Conservation (phyloP, 2,888 invertebrate genomes). For the Erebia ligea region DNA sequence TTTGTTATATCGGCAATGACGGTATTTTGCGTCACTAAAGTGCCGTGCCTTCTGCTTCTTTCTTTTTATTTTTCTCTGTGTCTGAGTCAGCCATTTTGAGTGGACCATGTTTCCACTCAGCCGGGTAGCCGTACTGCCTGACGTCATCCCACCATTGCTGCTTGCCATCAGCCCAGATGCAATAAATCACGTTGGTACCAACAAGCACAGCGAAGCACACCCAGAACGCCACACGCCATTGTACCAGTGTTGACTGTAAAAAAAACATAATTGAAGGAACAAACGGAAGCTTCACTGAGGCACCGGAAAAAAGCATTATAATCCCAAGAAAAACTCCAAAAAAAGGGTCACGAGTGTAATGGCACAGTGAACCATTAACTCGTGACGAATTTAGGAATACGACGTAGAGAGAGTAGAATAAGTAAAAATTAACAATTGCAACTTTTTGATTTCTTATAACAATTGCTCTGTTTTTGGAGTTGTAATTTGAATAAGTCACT, state of each 20-base stretch:
- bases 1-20: too few relatives aligned
- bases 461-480: too few relatives aligned
- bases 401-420: too few relatives aligned
- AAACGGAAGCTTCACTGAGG: neutral
- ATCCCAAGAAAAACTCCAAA: too few relatives aligned
- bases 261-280: conserved; percentile 16
- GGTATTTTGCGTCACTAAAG: conserved; percentile 32
- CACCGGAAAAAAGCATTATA: too few relatives aligned
- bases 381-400: too few relatives aligned
- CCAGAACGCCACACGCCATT: conserved; percentile 90
- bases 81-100: conserved; percentile 60
- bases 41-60: conserved; percentile 52
- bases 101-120: conserved; percentile 70
- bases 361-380: too few relatives aligned
- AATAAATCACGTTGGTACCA: conserved; percentile 85
- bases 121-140: conserved; percentile 75
- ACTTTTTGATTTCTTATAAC: too few relatives aligned
- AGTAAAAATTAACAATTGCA: too few relatives aligned
- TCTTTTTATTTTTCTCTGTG: conserved; percentile 68
- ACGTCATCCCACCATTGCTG: conserved; percentile 89
- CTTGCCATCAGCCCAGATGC: conserved; percentile 87
- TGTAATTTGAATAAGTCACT: too few relatives aligned
- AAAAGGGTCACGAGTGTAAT: too few relatives aligned
- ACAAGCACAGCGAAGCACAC: conserved; percentile 86
- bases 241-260: conserved; percentile 82